Percentiles rank a stretch among this genome's conserved stretches.
phyloP scores from a whole-genome alignment of 2,113 vertebrate species.

The Indicator indicator region DNA sequence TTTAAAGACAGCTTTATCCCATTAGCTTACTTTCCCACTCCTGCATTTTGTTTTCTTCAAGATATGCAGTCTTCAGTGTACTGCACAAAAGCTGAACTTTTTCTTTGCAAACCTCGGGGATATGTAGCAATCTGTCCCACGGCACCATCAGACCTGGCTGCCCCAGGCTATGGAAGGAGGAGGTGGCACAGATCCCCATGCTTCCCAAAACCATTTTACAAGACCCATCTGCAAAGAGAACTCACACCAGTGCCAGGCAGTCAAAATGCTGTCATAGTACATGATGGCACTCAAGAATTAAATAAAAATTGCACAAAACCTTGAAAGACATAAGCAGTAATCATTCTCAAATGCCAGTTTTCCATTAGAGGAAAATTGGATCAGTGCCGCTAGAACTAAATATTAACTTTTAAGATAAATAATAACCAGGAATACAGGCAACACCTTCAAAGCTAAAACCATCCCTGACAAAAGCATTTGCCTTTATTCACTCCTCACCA shows the following conservation, averaged over 20 bases:
- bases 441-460: neutral
- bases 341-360: conserved; percentile 61
- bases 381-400: conserved; percentile 59
- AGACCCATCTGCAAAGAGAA: neutral
- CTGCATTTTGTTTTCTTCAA: neutral
- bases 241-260: rapidly evolving
- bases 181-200: neutral
- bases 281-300: neutral
- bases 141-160: neutral
- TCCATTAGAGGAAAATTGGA: conserved; percentile 51
- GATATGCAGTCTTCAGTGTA: neutral
- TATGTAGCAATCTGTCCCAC: rapidly evolving
- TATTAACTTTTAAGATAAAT: conserved; percentile 72
- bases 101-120: neutral
- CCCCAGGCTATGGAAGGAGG: neutral
- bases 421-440: conserved; percentile 53
- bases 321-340: conserved; percentile 28
- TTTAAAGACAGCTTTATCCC: neutral
- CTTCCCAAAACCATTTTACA: neutral
- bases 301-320: conserved; percentile 37
- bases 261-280: neutral
- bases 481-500: neutral
- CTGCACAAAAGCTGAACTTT: neutral
- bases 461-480: neutral
- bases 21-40: neutral